These are phyloP conservation scores for Agriotes lineatus DNA, from an alignment of 2,888 invertebrate species.

Conservation along the genomic window DNA sequence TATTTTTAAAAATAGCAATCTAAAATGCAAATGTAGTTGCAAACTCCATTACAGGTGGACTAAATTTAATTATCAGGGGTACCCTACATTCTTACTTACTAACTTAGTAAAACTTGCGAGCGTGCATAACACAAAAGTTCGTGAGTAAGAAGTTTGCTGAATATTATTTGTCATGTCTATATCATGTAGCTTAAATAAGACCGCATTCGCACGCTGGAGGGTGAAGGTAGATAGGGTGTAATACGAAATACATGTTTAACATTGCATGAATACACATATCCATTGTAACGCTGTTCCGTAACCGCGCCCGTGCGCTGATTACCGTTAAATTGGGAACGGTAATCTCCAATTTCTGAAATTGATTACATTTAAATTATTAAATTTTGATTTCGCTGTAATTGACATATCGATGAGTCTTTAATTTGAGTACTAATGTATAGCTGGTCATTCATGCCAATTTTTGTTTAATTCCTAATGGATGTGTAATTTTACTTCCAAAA, in stretches of 20 bases:
- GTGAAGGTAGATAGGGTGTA: slow-evolving; percentile 16
- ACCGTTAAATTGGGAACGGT: slow-evolving; percentile 47
- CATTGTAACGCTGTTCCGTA: slow-evolving; percentile 38
- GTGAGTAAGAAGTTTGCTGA: slow-evolving; percentile 47
- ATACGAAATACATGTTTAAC: slow-evolving; percentile 35
- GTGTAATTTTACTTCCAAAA: too few species aligned
- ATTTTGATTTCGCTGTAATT: slow-evolving; percentile 22
- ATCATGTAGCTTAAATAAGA: slow-evolving; percentile 23
- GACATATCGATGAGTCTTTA: slow-evolving; percentile 22
- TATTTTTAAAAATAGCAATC: slow-evolving; percentile 40
- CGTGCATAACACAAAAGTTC: slow-evolving; percentile 43
- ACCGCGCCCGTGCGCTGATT: slow-evolving; percentile 46
- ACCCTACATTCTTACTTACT: slow-evolving; percentile 44
- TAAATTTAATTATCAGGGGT: slow-evolving; percentile 50
- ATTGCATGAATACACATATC: slow-evolving; percentile 37
- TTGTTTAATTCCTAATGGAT: neutral
- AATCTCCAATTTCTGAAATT: slow-evolving; percentile 42
- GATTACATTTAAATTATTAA: slow-evolving; percentile 35
- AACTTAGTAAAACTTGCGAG: slow-evolving; percentile 34
- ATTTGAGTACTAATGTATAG: neutral
- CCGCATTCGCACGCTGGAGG: slow-evolving; percentile 16
- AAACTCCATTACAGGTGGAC: slow-evolving; percentile 50
- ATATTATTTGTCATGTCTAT: slow-evolving; percentile 49
- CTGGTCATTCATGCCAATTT: neutral
- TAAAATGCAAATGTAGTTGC: slow-evolving; percentile 48